Conservation (phyloP, 2,888 invertebrate genomes). For the Lithophane leautieri region DNA sequence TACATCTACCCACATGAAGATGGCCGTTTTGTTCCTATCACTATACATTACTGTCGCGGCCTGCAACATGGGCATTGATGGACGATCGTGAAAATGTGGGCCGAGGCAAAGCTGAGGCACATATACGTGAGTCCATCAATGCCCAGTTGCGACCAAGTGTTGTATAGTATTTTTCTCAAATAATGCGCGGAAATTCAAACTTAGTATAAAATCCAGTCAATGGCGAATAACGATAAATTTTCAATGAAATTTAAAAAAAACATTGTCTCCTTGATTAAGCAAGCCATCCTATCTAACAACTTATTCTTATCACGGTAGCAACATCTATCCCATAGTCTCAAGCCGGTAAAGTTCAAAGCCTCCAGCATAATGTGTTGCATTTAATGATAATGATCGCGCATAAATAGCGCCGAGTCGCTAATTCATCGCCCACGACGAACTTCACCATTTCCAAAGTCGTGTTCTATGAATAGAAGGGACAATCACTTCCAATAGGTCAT, state of each 20-base stretch:
- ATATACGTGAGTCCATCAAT: no score
- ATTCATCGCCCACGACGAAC: constrained; percentile 58
- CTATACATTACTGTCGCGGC: no score
- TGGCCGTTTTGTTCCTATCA: not conserved
- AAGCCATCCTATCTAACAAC: constrained; percentile 6
- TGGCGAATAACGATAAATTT: no score
- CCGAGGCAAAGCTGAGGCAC: no score
- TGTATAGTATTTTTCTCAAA: no score
- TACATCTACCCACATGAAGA: not conserved
- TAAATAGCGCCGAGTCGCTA: constrained; percentile 51
- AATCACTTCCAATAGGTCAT: not conserved
- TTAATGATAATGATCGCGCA: constrained; percentile 63
- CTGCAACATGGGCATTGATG: no score
- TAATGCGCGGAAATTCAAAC: no score
- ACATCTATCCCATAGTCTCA: constrained; percentile 13
- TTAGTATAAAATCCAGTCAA: no score
- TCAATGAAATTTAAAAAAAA: not conserved
- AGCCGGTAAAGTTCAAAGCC: constrained; percentile 55
- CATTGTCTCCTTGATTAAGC: not conserved
- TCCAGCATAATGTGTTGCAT: constrained; percentile 57
- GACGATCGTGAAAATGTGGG: no score
- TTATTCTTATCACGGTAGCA: constrained; percentile 44
- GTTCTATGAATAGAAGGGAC: not conserved
- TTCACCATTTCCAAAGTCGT: constrained; percentile 18
- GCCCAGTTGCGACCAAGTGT: no score